A percentile compares a stretch with the other conserved stretches of the same genome.
Conservation (phyloP, 2,888 invertebrate species). For the Sabellastarte sp. region DNA sequence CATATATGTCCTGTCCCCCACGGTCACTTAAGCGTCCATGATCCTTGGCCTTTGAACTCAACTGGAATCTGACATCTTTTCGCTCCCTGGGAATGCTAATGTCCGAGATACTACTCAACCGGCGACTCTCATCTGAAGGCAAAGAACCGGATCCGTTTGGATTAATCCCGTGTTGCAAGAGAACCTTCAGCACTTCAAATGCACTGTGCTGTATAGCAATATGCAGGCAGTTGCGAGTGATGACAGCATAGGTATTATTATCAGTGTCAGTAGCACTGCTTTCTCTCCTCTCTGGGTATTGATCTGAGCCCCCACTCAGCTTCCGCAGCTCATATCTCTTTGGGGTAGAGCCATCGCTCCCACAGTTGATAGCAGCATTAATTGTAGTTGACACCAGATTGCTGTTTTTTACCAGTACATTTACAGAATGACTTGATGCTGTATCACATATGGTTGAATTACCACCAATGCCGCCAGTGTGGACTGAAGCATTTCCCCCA, state of each 20-base stretch:
- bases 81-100: slow-evolving; percentile 6
- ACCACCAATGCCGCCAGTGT: neutral
- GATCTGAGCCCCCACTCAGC: slow-evolving; percentile 1
- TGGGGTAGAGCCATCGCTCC: neutral
- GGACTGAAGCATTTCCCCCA: neutral
- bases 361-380: neutral
- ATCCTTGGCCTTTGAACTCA: neutral
- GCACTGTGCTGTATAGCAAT: slow-evolving; percentile 66
- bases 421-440: no score
- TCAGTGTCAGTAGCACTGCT: slow-evolving; percentile 5
- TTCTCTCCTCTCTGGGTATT: neutral
- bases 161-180: slow-evolving; percentile 65
- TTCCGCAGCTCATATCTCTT: neutral
- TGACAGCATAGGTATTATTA: slow-evolving; percentile 35
- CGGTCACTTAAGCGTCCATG: neutral
- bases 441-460: no score
- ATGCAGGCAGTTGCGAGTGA: slow-evolving; percentile 65
- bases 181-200: slow-evolving; percentile 61
- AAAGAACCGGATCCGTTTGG: slow-evolving; percentile 63
- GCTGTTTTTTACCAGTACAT: no score
- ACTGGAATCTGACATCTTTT: slow-evolving; percentile 2
- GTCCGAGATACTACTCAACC: slow-evolving; percentile 16
- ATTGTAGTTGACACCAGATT: neutral
- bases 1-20: neutral
- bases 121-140: slow-evolving; percentile 3